phyloP scores from a whole-genome alignment of 1,140 invertebrate genomes.

The Neodiprion virginianus region DNA sequence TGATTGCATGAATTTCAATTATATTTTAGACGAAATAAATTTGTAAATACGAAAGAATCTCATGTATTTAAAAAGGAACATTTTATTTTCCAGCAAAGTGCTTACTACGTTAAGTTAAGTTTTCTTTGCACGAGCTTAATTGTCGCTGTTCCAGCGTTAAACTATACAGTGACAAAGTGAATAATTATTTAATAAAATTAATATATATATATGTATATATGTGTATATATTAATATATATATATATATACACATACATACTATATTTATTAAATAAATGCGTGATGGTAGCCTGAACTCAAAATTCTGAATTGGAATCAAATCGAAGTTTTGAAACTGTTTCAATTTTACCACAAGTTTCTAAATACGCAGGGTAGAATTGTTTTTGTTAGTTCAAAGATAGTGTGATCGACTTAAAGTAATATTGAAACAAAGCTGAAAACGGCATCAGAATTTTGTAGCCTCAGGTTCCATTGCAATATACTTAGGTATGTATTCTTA shows the following conservation, averaged over 20 bases:
- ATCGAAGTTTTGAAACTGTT: too few relatives aligned
- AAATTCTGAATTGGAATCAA: neutral
- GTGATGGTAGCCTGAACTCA: neutral
- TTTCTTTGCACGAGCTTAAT: conserved; percentile 44
- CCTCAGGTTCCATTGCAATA: conserved; percentile 2
- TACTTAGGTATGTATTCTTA: conserved; percentile 30
- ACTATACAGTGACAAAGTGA: conserved; percentile 28
- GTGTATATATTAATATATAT: too few relatives aligned
- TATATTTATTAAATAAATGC: conserved; percentile 35
- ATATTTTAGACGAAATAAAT: neutral
- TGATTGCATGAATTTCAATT: neutral
- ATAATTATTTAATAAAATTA: neutral
- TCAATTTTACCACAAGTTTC: too few relatives aligned
- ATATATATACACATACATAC: conserved; percentile 13
- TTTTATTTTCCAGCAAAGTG: conserved; percentile 26
- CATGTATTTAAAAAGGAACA: neutral
- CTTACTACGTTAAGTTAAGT: conserved; percentile 33
- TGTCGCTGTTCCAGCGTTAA: conserved; percentile 32
- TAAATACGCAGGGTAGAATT: too few relatives aligned
- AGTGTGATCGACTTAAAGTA: neutral
- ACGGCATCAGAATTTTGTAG: neutral
- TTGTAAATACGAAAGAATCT: conserved; percentile 2
- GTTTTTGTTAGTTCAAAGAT: too few relatives aligned
- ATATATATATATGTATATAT: neutral
- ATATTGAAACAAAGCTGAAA: neutral